phyloP scores from a whole-genome alignment of 2,797 vertebrate species.

The Microctenopoma stevenorrisi region DNA sequence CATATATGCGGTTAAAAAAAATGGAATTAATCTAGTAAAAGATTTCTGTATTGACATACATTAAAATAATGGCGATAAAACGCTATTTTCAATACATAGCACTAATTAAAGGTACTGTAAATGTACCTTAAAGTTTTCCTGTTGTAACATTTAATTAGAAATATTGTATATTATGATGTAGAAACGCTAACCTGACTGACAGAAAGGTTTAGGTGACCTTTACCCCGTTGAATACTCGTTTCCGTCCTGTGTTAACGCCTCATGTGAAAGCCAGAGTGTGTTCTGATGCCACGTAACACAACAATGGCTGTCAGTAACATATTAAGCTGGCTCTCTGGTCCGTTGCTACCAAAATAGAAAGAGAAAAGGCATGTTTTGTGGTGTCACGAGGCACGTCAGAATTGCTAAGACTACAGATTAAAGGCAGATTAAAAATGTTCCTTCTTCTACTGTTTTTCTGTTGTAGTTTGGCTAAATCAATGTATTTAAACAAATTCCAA shows the following conservation, averaged over 20 bases:
- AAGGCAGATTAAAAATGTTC: conserved; percentile 19
- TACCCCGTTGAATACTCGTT: conserved; percentile 53
- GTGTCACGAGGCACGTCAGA: conserved; percentile 23
- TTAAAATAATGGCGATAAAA: conserved; percentile 2
- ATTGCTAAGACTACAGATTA: conserved; percentile 41
- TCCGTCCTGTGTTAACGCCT: conserved; percentile 55
- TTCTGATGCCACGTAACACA: conserved; percentile 71
- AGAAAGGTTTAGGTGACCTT: conserved; percentile 62
- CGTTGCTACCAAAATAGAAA: conserved; percentile 45
- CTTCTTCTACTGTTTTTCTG: background rate
- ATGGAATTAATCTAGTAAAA: background rate
- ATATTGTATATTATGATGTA: conserved; percentile 37
- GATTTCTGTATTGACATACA: background rate
- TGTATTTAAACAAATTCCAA: conserved; percentile 5
- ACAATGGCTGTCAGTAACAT: conserved; percentile 70
- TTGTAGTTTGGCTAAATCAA: conserved; percentile 28
- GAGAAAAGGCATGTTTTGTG: conserved; percentile 50
- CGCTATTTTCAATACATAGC: background rate
- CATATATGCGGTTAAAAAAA: background rate
- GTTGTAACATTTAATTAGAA: conserved; percentile 23
- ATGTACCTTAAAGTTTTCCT: conserved; percentile 14
- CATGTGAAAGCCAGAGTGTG: conserved; percentile 64
- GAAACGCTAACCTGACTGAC: conserved; percentile 29
- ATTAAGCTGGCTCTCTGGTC: conserved; percentile 66
- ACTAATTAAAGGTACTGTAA: conserved; percentile 11